phyloP scores from a whole-genome alignment of 2,888 invertebrate species.

The Hyposoter didymator region DNA sequence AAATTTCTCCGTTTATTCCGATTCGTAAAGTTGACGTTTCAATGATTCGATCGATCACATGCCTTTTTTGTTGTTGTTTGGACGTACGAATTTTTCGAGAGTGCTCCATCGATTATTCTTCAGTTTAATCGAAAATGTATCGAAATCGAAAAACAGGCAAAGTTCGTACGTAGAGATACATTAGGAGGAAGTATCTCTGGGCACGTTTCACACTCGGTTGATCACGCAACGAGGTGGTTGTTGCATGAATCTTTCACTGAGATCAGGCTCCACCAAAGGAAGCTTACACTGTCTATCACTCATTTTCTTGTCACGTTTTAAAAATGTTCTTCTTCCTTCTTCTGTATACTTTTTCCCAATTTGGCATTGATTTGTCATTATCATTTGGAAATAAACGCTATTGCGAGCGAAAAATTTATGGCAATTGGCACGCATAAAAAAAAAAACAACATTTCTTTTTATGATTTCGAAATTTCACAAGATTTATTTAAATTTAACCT shows the following conservation, averaged over 20 bases:
- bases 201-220: conserved; percentile 66
- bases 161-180: neutral
- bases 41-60: neutral
- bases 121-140: neutral
- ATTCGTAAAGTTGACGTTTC: neutral
- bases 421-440: neutral
- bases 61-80: neutral
- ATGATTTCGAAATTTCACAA: neutral
- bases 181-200: conserved; percentile 62
- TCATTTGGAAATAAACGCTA: neutral
- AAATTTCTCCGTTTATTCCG: conserved; percentile 1
- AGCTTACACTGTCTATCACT: conserved; percentile 31
- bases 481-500: neutral
- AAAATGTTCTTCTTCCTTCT: neutral
- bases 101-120: neutral
- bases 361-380: neutral
- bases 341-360: neutral
- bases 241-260: conserved; percentile 66
- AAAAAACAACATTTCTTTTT: neutral
- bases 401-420: neutral
- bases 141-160: conserved; percentile 14
- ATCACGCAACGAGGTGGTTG: conserved; percentile 66
- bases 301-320: conserved; percentile 20
- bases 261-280: conserved; percentile 39
- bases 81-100: neutral